Evolutionary conservation across 2,888 invertebrate species (phyloP), one percentile per base, ranked within the genome.

Genomic region (Callyntrura guangdongensis): DNA sequence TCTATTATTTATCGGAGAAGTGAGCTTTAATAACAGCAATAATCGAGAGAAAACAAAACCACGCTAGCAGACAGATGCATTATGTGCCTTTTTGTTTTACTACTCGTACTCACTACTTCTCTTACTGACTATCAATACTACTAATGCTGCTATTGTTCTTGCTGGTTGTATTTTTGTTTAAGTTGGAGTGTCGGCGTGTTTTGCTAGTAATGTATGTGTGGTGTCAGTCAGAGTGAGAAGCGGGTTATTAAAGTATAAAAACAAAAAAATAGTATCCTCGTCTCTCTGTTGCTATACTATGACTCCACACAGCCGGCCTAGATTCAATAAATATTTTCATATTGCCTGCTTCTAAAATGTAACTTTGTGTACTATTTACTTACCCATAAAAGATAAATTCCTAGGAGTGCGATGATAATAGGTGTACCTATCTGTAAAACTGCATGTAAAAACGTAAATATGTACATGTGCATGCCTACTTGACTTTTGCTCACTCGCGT

Each of bases 211-310:
- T 27, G 67, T 67, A 67, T 9, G 11, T 45, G 8, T 81, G 17
- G 56, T 81, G 81, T 56, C 81, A 59, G 81, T 59, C 72, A 49
- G 61, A 59, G 81, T 61, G 45, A 67, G 64, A 45, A 86, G 27
- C 61, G 77, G 89, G 83, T 89, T 36, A 36, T 36, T 89, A 89
- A 89, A 84, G 53, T 69, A 82, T 82, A 72, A 61, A 53, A 56
- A 49, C 9, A 72, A 45, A 14, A 45, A 20, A 56, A 56, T 59
- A 79, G 17, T 59, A 77, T 49, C 53, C 53, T 2, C 36, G 49
- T 53, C 74, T 77, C 49, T 77, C 74, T 77, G 49, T 61, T 6
- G 2, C 36, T 36, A 2, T 36, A 36, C 36, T 36, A 36, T 36
- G 36, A 36, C 36, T 36, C 36, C 36, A 4, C 87, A 87, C 12